Percentiles rank a stretch among this genome's conserved stretches.
These are phyloP conservation scores for Willisornis vidua DNA, from an alignment of 2,113 vertebrate species.

Conservation along the genomic window DNA sequence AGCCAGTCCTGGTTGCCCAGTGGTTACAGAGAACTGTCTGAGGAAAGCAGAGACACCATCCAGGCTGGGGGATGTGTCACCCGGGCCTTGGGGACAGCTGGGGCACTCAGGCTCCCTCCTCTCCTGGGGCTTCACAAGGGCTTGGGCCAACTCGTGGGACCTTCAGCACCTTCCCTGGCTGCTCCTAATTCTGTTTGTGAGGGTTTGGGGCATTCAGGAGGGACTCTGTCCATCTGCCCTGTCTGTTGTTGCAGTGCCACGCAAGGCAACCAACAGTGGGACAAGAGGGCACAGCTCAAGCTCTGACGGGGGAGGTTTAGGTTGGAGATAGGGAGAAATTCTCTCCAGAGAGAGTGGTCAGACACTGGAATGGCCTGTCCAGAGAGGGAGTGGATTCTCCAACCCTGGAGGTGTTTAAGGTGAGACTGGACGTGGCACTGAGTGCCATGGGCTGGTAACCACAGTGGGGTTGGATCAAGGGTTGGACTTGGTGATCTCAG, in stretches of 20 bases:
- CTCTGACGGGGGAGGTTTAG: too few species aligned
- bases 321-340: too few species aligned
- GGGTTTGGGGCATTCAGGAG: neutral
- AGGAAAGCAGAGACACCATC: neutral
- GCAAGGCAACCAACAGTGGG: too few species aligned
- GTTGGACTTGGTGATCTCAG: too few species aligned
- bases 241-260: neutral
- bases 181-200: neutral
- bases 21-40: neutral
- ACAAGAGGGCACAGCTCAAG: too few species aligned
- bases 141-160: neutral
- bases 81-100: neutral
- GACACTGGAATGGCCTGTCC: too few species aligned
- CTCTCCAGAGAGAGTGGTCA: too few species aligned
- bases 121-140: neutral
- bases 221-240: neutral
- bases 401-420: too few species aligned
- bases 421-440: too few species aligned
- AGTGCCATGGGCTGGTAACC: too few species aligned
- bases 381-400: too few species aligned
- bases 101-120: neutral
- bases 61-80: neutral
- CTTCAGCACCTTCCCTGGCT: neutral
- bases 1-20: neutral
- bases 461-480: too few species aligned